A percentile compares a stretch with the other conserved stretches of the same genome.
phyloP scores from a whole-genome alignment of 2,888 invertebrate species.

The Clepsis dumicolana region DNA sequence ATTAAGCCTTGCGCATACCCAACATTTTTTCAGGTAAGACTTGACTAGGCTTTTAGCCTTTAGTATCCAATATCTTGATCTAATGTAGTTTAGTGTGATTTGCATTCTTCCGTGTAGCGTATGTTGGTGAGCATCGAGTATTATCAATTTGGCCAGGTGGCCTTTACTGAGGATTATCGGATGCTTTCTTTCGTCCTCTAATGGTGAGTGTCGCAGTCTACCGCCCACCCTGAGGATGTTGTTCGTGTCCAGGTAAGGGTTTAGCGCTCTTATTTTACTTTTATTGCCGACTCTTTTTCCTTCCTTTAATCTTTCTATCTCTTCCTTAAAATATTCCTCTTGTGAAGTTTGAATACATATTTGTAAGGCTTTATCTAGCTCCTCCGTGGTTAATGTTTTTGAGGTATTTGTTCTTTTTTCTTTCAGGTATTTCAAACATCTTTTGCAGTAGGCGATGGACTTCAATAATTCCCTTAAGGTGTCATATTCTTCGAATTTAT shows the following conservation, averaged over 20 bases:
- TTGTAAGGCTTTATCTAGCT: constrained; percentile 19
- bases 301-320: constrained; percentile 20
- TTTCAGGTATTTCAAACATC: constrained; percentile 10
- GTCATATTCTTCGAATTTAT: constrained; percentile 17
- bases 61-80: constrained; percentile 21
- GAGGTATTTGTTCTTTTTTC: background rate
- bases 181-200: constrained; percentile 31
- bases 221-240: constrained; percentile 42
- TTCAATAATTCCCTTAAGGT: constrained; percentile 11
- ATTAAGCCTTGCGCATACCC: background rate
- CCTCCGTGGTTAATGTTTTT: constrained; percentile 7
- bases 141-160: background rate
- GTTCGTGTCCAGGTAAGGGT: constrained; percentile 35
- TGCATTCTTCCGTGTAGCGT: constrained; percentile 30
- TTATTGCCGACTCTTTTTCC: constrained; percentile 20
- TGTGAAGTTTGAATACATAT: background rate
- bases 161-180: constrained; percentile 31
- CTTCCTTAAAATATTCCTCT: constrained; percentile 1
- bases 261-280: constrained; percentile 23
- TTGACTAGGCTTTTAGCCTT: background rate
- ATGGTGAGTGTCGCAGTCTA: constrained; percentile 35
- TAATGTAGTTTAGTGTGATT: constrained; percentile 17
- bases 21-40: constrained; percentile 10
- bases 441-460: constrained; percentile 3
- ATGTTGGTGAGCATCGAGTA: constrained; percentile 17